A percentile compares a stretch with the other conserved stretches of the same genome.
phyloP scores from a whole-genome alignment of 2,113 vertebrate species.

The Hypomesus transpacificus region DNA sequence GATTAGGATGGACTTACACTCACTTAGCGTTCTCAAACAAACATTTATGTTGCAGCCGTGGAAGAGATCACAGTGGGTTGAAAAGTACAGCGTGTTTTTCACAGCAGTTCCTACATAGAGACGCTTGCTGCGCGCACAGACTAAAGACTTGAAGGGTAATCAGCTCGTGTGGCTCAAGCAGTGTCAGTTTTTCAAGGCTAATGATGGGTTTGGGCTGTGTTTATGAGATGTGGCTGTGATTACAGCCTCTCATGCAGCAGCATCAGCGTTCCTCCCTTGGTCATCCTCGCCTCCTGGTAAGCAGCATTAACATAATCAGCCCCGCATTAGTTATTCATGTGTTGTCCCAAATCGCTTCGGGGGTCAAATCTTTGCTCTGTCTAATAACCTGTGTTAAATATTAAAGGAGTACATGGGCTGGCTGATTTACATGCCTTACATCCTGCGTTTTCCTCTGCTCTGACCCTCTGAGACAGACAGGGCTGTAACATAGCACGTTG shows the following conservation, averaged over 20 bases:
- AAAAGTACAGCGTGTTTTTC: conserved; percentile 64
- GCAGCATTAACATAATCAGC: conserved; percentile 78
- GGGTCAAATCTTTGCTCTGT: conserved; percentile 75
- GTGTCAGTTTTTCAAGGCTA: conserved; percentile 58
- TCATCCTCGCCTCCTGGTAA: conserved; percentile 61
- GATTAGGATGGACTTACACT: no score
- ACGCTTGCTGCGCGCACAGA: conserved; percentile 22
- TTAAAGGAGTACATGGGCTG: conserved; percentile 74
- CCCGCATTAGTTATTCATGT: conserved; percentile 78
- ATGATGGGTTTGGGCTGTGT: conserved; percentile 65
- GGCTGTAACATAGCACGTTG: background rate
- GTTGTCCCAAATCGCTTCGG: conserved; percentile 68
- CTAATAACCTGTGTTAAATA: conserved; percentile 82
- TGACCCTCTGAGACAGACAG: conserved; percentile 38
- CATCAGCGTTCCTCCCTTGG: conserved; percentile 56
- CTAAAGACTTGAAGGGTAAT: conserved; percentile 65
- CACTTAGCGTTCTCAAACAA: conserved; percentile 33
- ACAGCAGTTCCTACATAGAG: conserved; percentile 49
- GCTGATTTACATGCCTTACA: conserved; percentile 75
- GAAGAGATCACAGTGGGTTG: conserved; percentile 61
- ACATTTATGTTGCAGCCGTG: conserved; percentile 61
- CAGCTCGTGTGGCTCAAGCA: conserved; percentile 48
- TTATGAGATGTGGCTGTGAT: conserved; percentile 65
- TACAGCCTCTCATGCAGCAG: conserved; percentile 64
- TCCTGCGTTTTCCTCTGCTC: conserved; percentile 62